Evolutionary conservation across 1,140 invertebrate species (phyloP).

Genomic region (Bombus haemorrhoidalis): DNA sequence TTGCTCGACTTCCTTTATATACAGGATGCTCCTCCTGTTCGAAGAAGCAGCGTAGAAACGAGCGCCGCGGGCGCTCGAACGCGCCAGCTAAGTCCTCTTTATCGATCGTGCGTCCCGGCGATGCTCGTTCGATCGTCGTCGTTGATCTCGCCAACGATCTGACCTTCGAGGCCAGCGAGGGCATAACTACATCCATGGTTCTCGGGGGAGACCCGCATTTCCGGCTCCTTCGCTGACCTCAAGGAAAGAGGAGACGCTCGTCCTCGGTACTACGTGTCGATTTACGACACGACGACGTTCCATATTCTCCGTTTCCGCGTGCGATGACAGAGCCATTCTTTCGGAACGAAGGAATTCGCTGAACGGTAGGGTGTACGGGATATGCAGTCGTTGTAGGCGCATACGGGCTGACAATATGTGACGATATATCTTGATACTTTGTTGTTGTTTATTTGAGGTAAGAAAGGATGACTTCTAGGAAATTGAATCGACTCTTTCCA

Average conservation of each 20-base stretch:
- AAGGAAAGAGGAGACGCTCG: slow-evolving; percentile 45
- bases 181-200: slow-evolving; percentile 28
- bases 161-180: slow-evolving; percentile 16
- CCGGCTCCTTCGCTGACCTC: slow-evolving; percentile 62
- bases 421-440: not conserved
- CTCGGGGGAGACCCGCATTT: slow-evolving; percentile 57
- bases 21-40: not conserved
- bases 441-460: slow-evolving; percentile 9
- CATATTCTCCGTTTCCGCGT: slow-evolving; percentile 59
- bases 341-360: slow-evolving; percentile 48
- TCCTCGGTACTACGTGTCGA: slow-evolving; percentile 52
- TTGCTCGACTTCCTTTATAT: slow-evolving; percentile 13
- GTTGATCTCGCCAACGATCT: slow-evolving; percentile 27
- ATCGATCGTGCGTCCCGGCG: slow-evolving; percentile 58
- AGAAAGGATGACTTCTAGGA: not conserved
- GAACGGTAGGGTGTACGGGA: slow-evolving; percentile 31
- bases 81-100: slow-evolving; percentile 43
- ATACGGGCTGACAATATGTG: not conserved
- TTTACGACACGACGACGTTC: slow-evolving; percentile 60
- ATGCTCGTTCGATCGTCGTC: slow-evolving; percentile 47
- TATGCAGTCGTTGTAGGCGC: not conserved
- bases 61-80: slow-evolving; percentile 54
- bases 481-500: too few species aligned
- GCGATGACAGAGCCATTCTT: slow-evolving; percentile 35
- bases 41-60: not conserved